Evolutionary conservation across 2,113 vertebrate genomes (phyloP).

Genomic region (Pandion haliaetus): DNA sequence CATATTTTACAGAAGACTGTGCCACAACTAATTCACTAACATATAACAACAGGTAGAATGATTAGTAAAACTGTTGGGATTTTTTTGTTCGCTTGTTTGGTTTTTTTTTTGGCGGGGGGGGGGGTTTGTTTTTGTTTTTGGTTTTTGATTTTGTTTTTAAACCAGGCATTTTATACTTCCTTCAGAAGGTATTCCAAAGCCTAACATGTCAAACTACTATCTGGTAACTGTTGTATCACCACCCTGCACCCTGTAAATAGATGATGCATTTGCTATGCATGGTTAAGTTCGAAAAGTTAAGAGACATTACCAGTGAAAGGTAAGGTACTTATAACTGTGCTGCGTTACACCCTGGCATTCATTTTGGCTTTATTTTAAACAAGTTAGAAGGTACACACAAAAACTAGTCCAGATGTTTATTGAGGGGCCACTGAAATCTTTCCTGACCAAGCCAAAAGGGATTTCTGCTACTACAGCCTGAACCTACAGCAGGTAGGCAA

Average conservation of each 20-base stretch:
- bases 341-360: background rate
- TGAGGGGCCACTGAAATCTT: background rate
- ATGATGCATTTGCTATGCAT: background rate
- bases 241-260: background rate
- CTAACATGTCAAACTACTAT: background rate
- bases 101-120: no score
- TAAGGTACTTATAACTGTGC: background rate
- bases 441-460: background rate
- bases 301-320: background rate
- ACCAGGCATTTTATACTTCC: background rate
- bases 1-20: background rate
- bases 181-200: background rate
- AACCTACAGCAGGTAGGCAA: background rate
- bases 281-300: background rate
- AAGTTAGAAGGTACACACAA: background rate
- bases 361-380: background rate
- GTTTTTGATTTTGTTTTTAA: background rate
- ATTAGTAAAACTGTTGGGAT: background rate
- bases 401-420: background rate
- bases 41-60: background rate
- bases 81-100: no score
- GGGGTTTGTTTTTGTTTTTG: no score
- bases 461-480: background rate
- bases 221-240: background rate
- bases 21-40: background rate